Percentiles rank a stretch among this genome's conserved stretches.
Evolutionary conservation across 64 coral and sea anemone species (phyloP).

Genomic region (Orbicella faveolata): DNA sequence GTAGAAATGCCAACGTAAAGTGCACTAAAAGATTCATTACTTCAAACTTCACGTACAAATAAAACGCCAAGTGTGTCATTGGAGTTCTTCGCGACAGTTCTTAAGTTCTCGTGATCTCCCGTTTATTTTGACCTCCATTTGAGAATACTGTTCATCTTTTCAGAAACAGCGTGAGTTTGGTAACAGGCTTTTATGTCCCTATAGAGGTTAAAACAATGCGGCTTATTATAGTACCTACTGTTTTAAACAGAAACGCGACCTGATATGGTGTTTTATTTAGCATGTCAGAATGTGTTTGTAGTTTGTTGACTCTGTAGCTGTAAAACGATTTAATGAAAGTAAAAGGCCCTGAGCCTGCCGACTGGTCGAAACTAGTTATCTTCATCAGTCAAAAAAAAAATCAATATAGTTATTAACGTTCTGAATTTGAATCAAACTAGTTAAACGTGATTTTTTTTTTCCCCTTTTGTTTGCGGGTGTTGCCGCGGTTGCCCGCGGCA

Average conservation of each 20-base stretch:
- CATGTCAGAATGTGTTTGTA: conserved; percentile 2
- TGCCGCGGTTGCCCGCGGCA: not conserved
- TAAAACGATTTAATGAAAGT: conserved; percentile 17
- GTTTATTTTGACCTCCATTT: not conserved
- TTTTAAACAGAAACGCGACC: not conserved
- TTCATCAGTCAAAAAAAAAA: not conserved
- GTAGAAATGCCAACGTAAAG: not conserved
- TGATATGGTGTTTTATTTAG: not conserved
- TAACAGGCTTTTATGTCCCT: not conserved
- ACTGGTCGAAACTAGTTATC: not conserved
- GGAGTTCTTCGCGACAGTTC: not conserved
- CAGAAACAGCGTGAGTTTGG: not conserved
- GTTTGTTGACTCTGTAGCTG: conserved; percentile 39
- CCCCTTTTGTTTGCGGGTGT: not conserved
- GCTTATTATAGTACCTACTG: not conserved
- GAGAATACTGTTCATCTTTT: conserved; percentile 12
- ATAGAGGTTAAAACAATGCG: not conserved
- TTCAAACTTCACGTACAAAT: not conserved
- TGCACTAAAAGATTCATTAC: not conserved
- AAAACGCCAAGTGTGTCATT: not conserved
- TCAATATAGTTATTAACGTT: not conserved
- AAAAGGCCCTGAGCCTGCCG: not conserved
- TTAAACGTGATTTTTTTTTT: not conserved
- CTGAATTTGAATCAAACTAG: not conserved
- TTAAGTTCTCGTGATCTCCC: not conserved